Evolutionary conservation across 2,888 invertebrate species (phyloP), one percentile per base, ranked within the genome.

Genomic region (Euproctis similis): DNA sequence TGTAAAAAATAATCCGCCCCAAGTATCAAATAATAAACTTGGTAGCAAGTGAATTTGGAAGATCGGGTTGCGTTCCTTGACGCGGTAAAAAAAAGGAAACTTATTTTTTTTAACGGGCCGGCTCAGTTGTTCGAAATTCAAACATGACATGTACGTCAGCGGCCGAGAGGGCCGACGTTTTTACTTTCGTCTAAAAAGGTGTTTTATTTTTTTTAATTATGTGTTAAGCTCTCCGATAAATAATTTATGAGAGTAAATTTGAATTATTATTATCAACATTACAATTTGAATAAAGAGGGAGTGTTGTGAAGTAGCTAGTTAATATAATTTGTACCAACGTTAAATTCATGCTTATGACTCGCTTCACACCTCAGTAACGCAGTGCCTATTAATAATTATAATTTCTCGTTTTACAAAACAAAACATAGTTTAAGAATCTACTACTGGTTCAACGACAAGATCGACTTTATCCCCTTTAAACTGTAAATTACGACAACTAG

Each of bases 1-100:
- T 45, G 57, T 62, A 66, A 65, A 62, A 68, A 68, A 66, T 75
- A 80, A 62, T 62, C 60, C 63, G 74, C 58, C 63, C 59, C 59
- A 52, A 77, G 81, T 81, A 84, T 81, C 82, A 76, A 80, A 84
- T 84, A 81, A 82, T 84, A 81, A 81, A 84, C 67, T 82, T 80
- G 75, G 82, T 81, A 81, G 82, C 82, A 82, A 82, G 82, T 84
- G 80, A 78, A 81, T 82, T 80, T 80, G 41, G 62, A 63, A 62
- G 75, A 80, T 82, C 81, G 76, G 77, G 74, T 84, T 82, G 73
- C 81, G 51, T 51, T 52, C 48, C 53, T 53, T 39, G 32, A 44
- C 53, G 53, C 59, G 56, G 55, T 65, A 63, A 73, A 75, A 72
- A 23, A 74, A 69, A 53, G 43, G 51, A 45, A 46, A 48, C 42